These are phyloP conservation scores for Cyprinodon diabolis DNA, from an alignment of 2,797 vertebrate species.

Conservation along the genomic window DNA sequence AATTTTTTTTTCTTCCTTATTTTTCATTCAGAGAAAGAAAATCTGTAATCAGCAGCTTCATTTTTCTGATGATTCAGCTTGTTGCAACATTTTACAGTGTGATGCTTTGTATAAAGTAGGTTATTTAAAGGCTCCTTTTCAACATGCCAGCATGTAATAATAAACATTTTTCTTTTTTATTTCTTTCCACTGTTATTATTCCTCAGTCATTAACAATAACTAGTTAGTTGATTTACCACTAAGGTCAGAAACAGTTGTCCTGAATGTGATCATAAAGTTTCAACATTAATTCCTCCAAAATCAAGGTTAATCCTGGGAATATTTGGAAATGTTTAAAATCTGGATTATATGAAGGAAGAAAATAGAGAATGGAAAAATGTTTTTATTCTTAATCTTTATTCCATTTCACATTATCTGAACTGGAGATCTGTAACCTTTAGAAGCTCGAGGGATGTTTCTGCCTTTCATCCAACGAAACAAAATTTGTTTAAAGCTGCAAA, in stretches of 20 bases:
- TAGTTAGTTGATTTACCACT: neutral
- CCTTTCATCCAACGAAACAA: too few species aligned
- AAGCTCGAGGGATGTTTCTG: too few species aligned
- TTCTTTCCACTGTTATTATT: slow-evolving; percentile 14
- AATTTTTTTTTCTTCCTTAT: neutral
- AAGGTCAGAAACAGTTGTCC: neutral
- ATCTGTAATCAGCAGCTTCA: neutral
- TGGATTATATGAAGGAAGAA: neutral
- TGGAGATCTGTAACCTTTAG: too few species aligned
- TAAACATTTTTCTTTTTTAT: slow-evolving; percentile 9
- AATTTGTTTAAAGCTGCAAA: too few species aligned
- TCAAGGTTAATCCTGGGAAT: neutral
- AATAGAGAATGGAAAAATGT: neutral
- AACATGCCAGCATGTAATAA: slow-evolving; percentile 4
- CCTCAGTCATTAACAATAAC: neutral
- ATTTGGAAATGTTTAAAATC: neutral
- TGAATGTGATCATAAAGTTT: neutral
- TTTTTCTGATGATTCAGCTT: neutral
- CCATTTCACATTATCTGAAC: neutral
- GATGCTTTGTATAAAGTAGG: neutral
- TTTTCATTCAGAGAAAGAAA: neutral
- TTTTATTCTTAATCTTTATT: neutral
- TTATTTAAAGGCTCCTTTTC: slow-evolving; percentile 18
- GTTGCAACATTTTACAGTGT: slow-evolving; percentile 11
- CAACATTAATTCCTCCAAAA: neutral